Evolutionary conservation across 2,797 vertebrate genomes (phyloP), one percentile per base, ranked within the genome.

Genomic region (Buceros bicornis): DNA sequence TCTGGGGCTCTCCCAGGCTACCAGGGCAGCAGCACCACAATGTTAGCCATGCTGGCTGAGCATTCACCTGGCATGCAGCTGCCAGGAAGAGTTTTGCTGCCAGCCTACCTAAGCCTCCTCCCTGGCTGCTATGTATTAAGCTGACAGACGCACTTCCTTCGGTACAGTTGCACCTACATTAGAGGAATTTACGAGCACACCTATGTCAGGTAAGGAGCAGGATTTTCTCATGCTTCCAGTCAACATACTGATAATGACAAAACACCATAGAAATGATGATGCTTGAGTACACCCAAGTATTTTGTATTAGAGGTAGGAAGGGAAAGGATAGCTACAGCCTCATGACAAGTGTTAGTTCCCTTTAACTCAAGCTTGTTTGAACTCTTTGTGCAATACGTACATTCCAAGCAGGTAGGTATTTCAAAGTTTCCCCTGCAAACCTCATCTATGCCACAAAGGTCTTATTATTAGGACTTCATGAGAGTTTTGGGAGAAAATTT

Each of bases 51-150:
- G 31, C 47, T 61, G 42, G 24, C 20, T 4, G 3, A 82, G 57
- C 24, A 40, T 66, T 16, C 5, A 3, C 6, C 66, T 0, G 0
- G 28, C 45, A 69, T 15, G 10, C 6, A 47, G 35, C 33, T 35
- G 16, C 37, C 40, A 66, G 43, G 20, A 82, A 51, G 33, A 45
- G 33, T 31, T 87, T 64, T 31, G 10, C 29, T 78, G 57, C 31
- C 24, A 71, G 6, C 9, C 22, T 33, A 13, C 29, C 40, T 16
- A 67, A 62, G 10, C 15, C 62, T 93, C 25, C 40, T 85, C 24
- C 20, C 3, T 8, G 25, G 28, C 47, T 43, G 24, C 42, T 72
- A 2, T 6, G 10, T 12, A 26, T n/a, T 31, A 74, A 66, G 33
- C 50, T 47, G 29, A 33, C 51, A 84, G 72, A 53, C 11, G 66